A percentile compares a stretch with the other conserved stretches of the same genome.
phyloP scores from a whole-genome alignment of 2,797 vertebrate genomes.

The Aulostomus chinensis region DNA sequence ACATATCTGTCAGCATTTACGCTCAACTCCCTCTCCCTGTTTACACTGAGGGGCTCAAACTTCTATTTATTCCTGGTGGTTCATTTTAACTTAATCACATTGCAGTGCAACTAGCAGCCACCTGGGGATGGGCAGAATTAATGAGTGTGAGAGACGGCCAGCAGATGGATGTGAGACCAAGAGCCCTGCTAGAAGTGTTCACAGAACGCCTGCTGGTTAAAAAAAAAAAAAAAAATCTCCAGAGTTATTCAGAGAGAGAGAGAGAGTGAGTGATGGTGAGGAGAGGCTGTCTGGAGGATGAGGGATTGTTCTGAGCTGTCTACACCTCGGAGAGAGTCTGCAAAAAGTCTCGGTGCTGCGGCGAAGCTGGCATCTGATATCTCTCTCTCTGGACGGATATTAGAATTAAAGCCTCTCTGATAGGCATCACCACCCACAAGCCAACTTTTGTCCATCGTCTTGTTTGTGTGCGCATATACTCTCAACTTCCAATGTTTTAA shows the following conservation, averaged over 20 bases:
- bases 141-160: slow-evolving; percentile 61
- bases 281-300: slow-evolving; percentile 47
- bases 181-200: slow-evolving; percentile 37
- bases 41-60: slow-evolving; percentile 31
- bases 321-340: slow-evolving; percentile 28
- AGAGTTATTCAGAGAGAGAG: too few species aligned
- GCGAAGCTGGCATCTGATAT: slow-evolving; percentile 30
- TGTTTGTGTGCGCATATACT: too few species aligned
- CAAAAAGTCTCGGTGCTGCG: slow-evolving; percentile 30
- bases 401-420: slow-evolving; percentile 22
- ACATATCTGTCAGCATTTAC: slow-evolving; percentile 42
- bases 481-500: too few species aligned
- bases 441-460: slow-evolving; percentile 6
- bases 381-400: slow-evolving; percentile 30
- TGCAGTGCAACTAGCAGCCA: slow-evolving; percentile 56
- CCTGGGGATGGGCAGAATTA: slow-evolving; percentile 67
- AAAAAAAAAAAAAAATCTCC: too few species aligned
- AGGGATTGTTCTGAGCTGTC: slow-evolving; percentile 52
- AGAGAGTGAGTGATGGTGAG: slow-evolving; percentile 47
- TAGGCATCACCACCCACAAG: slow-evolving; percentile 14
- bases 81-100: slow-evolving; percentile 73
- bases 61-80: slow-evolving; percentile 68
- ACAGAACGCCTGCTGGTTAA: slow-evolving; percentile 43
- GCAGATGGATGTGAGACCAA: slow-evolving; percentile 62
- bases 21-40: slow-evolving; percentile 1